These are phyloP conservation scores for Alloplasta piceator DNA, from an alignment of 2,888 invertebrate species.

Conservation along the genomic window DNA sequence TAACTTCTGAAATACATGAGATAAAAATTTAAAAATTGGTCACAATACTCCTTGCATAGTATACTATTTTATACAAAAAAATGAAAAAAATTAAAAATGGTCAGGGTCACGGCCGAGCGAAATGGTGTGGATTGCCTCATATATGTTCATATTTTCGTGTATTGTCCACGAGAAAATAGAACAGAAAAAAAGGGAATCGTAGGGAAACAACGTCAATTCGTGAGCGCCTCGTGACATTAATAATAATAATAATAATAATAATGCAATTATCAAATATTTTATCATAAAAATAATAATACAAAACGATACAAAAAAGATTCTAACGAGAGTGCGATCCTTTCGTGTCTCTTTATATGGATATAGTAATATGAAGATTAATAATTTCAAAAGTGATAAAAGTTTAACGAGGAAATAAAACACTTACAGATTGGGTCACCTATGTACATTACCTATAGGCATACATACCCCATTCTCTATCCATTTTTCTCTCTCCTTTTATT, in stretches of 20 bases:
- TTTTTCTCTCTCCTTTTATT: background rate
- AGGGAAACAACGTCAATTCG: constrained; percentile 71
- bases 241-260: constrained; percentile 75
- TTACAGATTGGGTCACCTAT: constrained; percentile 65
- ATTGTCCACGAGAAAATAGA: constrained; percentile 16
- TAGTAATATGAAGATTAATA: constrained; percentile 63
- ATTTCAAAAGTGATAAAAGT: constrained; percentile 68
- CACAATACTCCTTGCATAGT: too few species aligned
- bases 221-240: constrained; percentile 65
- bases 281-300: constrained; percentile 65
- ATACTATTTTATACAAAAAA: too few species aligned
- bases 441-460: constrained; percentile 73
- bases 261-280: constrained; percentile 64
- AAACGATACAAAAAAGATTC: constrained; percentile 66
- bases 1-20: too few species aligned
- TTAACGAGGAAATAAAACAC: constrained; percentile 61
- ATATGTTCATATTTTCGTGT: background rate
- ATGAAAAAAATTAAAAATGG: too few species aligned
- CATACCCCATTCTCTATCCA: constrained; percentile 68
- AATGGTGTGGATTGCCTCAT: too few species aligned
- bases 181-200: constrained; percentile 63
- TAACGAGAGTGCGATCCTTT: constrained; percentile 66
- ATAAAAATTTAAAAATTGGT: too few species aligned
- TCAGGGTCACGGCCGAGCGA: too few species aligned
- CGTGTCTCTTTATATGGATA: constrained; percentile 64